Evolutionary conservation across 2,888 invertebrate species (phyloP).

Genomic region (Drosophila anomelani): DNA sequence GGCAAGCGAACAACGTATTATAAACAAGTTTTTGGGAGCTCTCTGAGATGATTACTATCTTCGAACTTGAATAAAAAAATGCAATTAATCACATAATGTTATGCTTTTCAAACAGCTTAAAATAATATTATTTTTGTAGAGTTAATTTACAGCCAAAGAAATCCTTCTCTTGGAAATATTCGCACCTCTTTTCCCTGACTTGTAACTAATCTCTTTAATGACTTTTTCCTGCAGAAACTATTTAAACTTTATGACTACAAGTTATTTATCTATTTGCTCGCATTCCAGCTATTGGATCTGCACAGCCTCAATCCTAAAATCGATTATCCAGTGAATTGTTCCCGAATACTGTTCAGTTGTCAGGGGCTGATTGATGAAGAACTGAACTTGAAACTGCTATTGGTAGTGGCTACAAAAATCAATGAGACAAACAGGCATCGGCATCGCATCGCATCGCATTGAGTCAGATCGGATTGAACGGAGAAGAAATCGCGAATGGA

Average conservation of each 20-base stretch:
- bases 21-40: conserved; percentile 11
- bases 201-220: conserved; percentile 3
- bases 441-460: conserved; percentile 36
- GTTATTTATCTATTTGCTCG: not conserved
- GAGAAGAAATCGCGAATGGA: conserved; percentile 48
- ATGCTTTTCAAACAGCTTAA: not conserved
- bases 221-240: not conserved
- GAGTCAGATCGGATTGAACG: conserved; percentile 17
- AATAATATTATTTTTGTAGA: not conserved
- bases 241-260: not conserved
- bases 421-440: conserved; percentile 46
- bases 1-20: not conserved
- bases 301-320: conserved; percentile 44
- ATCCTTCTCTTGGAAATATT: not conserved
- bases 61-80: not conserved
- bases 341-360: conserved; percentile 50
- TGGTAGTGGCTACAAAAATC: conserved; percentile 26
- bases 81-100: conserved; percentile 15
- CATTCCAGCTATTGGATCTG: conserved; percentile 31
- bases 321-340: conserved; percentile 36
- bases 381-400: conserved; percentile 69
- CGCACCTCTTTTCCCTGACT: not conserved
- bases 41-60: conserved; percentile 2
- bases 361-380: conserved; percentile 71
- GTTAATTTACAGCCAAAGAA: not conserved